Evolutionary conservation across 2,888 invertebrate genomes (phyloP).

Genomic region (Pyrocoelia pectoralis): DNA sequence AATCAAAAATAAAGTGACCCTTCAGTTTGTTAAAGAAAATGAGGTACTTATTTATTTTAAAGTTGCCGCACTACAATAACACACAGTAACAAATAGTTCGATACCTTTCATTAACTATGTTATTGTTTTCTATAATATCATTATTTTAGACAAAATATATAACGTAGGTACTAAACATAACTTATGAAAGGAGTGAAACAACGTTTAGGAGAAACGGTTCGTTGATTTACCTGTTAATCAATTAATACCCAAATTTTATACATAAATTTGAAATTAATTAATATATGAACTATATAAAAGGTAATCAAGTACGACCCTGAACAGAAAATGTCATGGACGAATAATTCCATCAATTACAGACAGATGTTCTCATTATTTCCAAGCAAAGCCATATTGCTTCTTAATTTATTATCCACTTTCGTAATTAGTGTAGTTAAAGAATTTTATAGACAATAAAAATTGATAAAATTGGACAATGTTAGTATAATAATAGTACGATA

Average conservation of each 20-base stretch:
- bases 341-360: slow-evolving; percentile 56
- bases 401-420: slow-evolving; percentile 55
- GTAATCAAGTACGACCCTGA: slow-evolving; percentile 29
- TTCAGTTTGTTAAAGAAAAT: too few species aligned
- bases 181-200: not conserved
- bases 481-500: not conserved
- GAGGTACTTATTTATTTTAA: too few species aligned
- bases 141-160: too few species aligned
- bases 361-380: slow-evolving; percentile 56
- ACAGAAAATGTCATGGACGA: slow-evolving; percentile 46
- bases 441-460: slow-evolving; percentile 19
- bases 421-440: slow-evolving; percentile 46
- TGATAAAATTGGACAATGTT: slow-evolving; percentile 12
- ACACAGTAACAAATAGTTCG: too few species aligned
- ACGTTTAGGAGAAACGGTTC: too few species aligned
- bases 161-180: too few species aligned
- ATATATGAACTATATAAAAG: slow-evolving; percentile 11
- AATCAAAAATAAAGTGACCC: too few species aligned
- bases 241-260: slow-evolving; percentile 3
- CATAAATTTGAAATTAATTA: not conserved
- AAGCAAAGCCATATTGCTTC: slow-evolving; percentile 55
- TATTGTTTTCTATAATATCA: too few species aligned
- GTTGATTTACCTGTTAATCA: slow-evolving; percentile 7
- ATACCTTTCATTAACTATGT: too few species aligned
- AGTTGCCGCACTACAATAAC: too few species aligned